These are phyloP conservation scores for Papilio helenus DNA, from an alignment of 1,140 invertebrate genomes.

Conservation along the genomic window DNA sequence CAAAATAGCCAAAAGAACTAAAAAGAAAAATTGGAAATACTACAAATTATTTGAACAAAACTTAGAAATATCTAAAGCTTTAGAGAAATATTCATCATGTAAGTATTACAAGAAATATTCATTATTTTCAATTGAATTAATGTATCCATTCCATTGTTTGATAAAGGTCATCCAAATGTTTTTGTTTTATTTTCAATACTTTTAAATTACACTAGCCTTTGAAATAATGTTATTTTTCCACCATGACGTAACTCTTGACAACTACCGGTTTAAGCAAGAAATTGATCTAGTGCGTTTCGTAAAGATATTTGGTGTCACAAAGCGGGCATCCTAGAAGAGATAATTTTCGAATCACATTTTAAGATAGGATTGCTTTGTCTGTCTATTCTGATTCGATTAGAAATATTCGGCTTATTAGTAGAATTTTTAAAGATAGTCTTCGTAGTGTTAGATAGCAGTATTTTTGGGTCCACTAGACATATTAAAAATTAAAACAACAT, in stretches of 20 bases:
- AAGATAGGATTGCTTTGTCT: background rate
- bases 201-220: too few species aligned
- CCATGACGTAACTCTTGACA: too few species aligned
- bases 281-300: too few species aligned
- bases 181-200: background rate
- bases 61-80: constrained; percentile 67
- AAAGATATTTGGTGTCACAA: too few species aligned
- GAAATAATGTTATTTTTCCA: too few species aligned
- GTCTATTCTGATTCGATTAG: background rate
- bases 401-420: too few species aligned
- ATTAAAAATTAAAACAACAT: constrained; percentile 51
- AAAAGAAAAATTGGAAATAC: constrained; percentile 72
- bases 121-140: background rate
- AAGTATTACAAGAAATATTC: constrained; percentile 49
- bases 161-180: background rate
- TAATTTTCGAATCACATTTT: background rate
- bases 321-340: too few species aligned
- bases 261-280: too few species aligned
- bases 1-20: constrained; percentile 70
- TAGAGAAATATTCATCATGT: constrained; percentile 78
- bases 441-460: too few species aligned
- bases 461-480: background rate
- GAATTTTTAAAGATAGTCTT: too few species aligned
- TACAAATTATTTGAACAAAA: constrained; percentile 75
- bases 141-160: background rate